Base-by-base conservation (phyloP, 2,888 invertebrate species). In the Sinodicranocentrus sp. region DNA sequence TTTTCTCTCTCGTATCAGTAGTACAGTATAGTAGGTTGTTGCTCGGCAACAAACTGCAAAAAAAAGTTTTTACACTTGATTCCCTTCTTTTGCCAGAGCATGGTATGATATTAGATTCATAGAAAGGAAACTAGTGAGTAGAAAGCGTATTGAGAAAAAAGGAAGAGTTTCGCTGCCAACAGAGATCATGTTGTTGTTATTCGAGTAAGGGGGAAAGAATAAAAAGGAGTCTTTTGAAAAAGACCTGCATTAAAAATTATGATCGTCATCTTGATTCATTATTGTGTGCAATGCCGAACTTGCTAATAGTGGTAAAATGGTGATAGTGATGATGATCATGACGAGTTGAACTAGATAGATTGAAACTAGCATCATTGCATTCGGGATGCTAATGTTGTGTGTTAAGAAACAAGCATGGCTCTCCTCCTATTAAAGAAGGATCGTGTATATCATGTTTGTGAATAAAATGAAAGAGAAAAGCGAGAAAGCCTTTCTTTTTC, bases 381-480 rank as follows among this genome's bases (percentile, higher is more conserved):
- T 57, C 13, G 57, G 52, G 52, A 23, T 33, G 33, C 33, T 33
- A 33, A 33, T 33, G 33, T 3, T 33, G 33, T 33, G 33, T 33
- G 33, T 33, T 33, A 33, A 33, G n/a, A 33, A 33, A 33, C 33
- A 10, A 33, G 33, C 33, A 10, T 33, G 33, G 33, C 3, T 33
- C 5, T n/a, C n/a, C n/a, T 33, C 10, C 44, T 52, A 71, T 65
- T 25, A 17, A 68, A 54, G 25, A 44, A 13, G 26, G 17, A 70
- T 26, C 25, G 21, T 23, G 43, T 44, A 67, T 39, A 10, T 63
- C 0, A 57, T 25, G 43, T 23, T 59, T 21, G 33, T 23, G 52
- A 19, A 70, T 57, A 39, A 70, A 75, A 68, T 73, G 82, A 73
- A 82, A 73, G 73, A 75, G 82, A 82, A 75, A 73, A 82, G 67